Base-by-base conservation (phyloP, 2,888 invertebrate genomes). In the Clitarchus hookeri region DNA sequence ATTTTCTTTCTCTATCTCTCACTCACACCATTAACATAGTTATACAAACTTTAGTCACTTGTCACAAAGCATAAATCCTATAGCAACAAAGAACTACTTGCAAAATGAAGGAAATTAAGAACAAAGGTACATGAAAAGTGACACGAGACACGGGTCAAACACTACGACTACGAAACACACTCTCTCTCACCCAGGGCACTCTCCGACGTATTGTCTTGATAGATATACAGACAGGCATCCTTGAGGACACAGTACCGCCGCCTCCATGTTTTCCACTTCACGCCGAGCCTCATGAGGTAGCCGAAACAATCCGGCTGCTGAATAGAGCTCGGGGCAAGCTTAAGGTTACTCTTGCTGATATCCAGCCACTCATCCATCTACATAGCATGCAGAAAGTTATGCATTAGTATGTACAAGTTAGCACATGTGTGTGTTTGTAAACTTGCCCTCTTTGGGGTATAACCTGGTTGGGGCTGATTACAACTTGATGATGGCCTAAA, bases 161-260 rank as follows among this genome's bases (percentile, higher is more conserved):
- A 65, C 16, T n/a, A n/a, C 53, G 53, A 12, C 12, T 53, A 19
- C 23, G n/a, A n/a, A 54, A 84, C 26, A 36, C n/a, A n/a, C 19
- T 19, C 36, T 16, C 26, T 77, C 91, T 92, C 92, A 97, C 98
- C 98, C 91, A 97, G 96, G 88, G 98, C 97, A 91, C 94, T 95
- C 91, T 96, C 96, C 89, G 98, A 96, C 90, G 95, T 96, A 6
- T 95, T 96, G 91, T 98, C 97, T 89, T 95, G 96, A 92, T 98
- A 98, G 92, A 98, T 98, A 92, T 98, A 98, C 44, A 98, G 94
- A 89, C 98, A 98, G 82, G 98, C 98, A 91, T 98, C 98, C 91
- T 98, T 98, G 83, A 98, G 94, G 65, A 99, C 97, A 93, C 98
- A 98, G 92, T 98, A 98, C 85, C 98, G 94, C 90, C 96, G 95